Percentiles rank a stretch among this genome's conserved stretches.
These are phyloP conservation scores for Labroides dimidiatus DNA, from an alignment of 2,797 vertebrate genomes.

Conservation along the genomic window DNA sequence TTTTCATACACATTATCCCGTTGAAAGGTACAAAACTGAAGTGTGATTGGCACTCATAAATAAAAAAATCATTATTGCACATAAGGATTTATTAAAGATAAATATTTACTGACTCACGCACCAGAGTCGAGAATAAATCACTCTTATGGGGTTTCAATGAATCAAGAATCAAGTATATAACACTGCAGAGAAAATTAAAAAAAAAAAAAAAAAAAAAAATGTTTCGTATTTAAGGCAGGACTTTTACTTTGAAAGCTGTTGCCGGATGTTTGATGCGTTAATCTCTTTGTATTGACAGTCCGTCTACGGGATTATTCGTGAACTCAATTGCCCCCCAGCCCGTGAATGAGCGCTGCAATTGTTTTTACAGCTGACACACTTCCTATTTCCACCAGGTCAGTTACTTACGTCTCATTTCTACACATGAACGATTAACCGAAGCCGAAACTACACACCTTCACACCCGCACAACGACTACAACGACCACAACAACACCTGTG, in stretches of 20 bases:
- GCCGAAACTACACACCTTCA: not conserved
- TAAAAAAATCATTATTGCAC: too few species aligned
- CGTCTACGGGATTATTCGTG: constrained; percentile 44
- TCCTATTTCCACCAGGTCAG: constrained; percentile 64
- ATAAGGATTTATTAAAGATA: too few species aligned
- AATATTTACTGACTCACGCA: too few species aligned
- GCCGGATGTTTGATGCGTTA: not conserved
- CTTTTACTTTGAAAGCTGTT: constrained; percentile 52
- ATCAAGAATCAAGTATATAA: too few species aligned
- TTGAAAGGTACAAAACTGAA: too few species aligned
- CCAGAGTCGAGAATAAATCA: too few species aligned
- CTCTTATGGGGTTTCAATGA: too few species aligned
- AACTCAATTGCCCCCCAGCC: constrained; percentile 61
- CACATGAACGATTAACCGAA: not conserved
- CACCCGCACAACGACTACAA: constrained; percentile 14
- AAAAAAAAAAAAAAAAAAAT: too few species aligned
- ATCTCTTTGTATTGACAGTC: not conserved
- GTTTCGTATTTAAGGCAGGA: too few species aligned
- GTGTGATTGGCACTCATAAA: too few species aligned
- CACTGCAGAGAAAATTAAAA: too few species aligned
- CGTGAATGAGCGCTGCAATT: constrained; percentile 42
- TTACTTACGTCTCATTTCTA: not conserved
- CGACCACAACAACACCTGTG: constrained; percentile 11
- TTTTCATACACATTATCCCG: too few species aligned
- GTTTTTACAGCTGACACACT: constrained; percentile 68